phyloP scores from a whole-genome alignment of 2,797 vertebrate genomes.

The Prionace glauca region DNA sequence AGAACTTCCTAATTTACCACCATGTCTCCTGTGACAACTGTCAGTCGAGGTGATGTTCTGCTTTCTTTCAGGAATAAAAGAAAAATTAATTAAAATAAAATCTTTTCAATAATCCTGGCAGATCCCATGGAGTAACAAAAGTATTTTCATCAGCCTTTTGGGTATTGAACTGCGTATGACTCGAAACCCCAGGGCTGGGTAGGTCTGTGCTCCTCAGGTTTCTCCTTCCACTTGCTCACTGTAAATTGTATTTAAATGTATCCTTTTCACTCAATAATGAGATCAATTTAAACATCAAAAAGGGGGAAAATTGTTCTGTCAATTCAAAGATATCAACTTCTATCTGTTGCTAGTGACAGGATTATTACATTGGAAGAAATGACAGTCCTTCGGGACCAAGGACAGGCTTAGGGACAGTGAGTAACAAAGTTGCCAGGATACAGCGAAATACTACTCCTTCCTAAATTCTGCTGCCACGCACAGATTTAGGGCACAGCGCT shows the following conservation, averaged over 20 bases:
- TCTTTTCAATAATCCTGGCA: not conserved
- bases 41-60: not conserved
- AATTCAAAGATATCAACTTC: conserved; percentile 4
- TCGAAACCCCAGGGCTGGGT: not conserved
- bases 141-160: not conserved
- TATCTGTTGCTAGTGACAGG: not conserved
- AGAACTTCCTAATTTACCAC: not conserved
- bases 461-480: not conserved
- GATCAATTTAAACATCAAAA: conserved; percentile 38
- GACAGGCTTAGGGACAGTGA: too few relatives aligned
- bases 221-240: not conserved
- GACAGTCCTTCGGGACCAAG: not conserved
- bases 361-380: not conserved
- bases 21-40: not conserved
- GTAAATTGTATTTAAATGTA: conserved; percentile 36
- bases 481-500: not conserved
- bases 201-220: not conserved
- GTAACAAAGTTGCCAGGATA: not conserved
- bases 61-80: not conserved
- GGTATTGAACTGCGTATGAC: not conserved
- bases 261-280: conserved; percentile 38
- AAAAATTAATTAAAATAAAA: not conserved
- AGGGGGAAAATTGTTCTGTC: not conserved
- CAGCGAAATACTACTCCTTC: not conserved
- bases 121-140: not conserved